Evolutionary conservation across 2,113 vertebrate species (phyloP).

Genomic region (Aspidoscelis tigris): DNA sequence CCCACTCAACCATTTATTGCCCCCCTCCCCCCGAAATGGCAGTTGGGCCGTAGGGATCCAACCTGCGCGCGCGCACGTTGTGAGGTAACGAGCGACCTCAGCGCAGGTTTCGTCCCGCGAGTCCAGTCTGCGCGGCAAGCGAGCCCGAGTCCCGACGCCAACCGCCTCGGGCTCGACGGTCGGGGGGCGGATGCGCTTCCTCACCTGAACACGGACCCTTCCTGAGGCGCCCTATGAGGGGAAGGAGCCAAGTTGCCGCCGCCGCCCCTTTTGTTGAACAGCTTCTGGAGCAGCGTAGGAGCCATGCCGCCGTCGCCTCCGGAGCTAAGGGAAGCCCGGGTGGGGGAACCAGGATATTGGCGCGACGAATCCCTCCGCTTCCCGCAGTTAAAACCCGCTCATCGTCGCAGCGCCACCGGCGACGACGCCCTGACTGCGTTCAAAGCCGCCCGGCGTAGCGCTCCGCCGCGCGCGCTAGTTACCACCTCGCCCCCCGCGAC

Average conservation of each 20-base stretch:
- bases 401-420: conserved; percentile 7
- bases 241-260: conserved; percentile 37
- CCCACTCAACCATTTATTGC: no score
- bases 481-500: conserved; percentile 3
- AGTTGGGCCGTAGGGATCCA: no score
- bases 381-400: conserved; percentile 23
- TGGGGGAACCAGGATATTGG: background rate
- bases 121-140: no score
- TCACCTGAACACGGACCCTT: conserved; percentile 78
- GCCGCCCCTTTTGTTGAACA: conserved; percentile 78
- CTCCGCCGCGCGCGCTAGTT: background rate
- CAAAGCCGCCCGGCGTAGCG: no score
- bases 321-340: background rate
- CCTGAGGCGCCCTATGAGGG: conserved; percentile 55
- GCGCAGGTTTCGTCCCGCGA: no score
- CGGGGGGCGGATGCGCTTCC: conserved; percentile 1
- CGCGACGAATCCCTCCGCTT: conserved; percentile 31
- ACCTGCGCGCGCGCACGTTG: no score
- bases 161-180: no score
- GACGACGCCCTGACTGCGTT: conserved; percentile 32
- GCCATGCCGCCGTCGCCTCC: conserved; percentile 69
- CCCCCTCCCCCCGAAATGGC: no score
- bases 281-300: conserved; percentile 81
- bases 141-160: no score
- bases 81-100: no score